phyloP scores from a whole-genome alignment of 2,113 vertebrate species.

The Gopherus flavomarginatus region DNA sequence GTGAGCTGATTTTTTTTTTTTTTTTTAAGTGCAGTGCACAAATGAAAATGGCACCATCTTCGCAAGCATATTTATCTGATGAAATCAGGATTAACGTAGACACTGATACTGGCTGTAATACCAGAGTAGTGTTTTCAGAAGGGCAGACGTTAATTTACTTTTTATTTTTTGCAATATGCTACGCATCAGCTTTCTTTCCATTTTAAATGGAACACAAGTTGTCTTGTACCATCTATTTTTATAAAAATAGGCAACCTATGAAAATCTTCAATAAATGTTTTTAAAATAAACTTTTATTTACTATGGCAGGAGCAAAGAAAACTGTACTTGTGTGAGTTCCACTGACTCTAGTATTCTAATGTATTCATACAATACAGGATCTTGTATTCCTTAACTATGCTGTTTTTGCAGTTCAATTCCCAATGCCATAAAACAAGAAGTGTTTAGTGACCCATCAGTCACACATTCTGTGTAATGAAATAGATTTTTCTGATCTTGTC shows the following conservation, averaged over 20 bases:
- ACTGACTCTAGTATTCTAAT: background rate
- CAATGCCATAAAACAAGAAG: background rate
- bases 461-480: fast-evolving
- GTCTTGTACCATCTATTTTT: background rate
- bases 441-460: background rate
- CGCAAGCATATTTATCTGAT: background rate
- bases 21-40: background rate
- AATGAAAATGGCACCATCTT: background rate
- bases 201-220: background rate
- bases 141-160: background rate
- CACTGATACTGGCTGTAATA: background rate
- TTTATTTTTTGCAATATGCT: background rate
- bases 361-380: background rate
- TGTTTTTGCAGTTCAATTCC: background rate
- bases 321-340: background rate
- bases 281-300: background rate
- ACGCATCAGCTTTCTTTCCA: background rate
- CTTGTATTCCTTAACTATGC: background rate
- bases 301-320: background rate
- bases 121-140: background rate
- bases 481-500: background rate
- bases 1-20: background rate
- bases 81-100: background rate
- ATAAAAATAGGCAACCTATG: background rate
- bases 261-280: background rate